phyloP scores from a whole-genome alignment of 1,140 invertebrate genomes.

The Battus philenor region DNA sequence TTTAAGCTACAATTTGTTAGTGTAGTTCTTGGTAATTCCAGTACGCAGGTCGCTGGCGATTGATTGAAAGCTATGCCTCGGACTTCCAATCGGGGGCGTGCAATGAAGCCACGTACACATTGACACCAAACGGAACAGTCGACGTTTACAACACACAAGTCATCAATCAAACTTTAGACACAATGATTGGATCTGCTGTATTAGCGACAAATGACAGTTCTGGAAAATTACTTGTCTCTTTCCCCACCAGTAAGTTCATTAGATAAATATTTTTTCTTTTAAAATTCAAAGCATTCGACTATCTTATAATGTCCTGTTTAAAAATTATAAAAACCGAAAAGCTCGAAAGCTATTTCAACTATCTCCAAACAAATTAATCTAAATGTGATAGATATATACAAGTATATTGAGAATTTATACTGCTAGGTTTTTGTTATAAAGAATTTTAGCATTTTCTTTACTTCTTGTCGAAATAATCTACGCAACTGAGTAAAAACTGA shows the following conservation, averaged over 20 bases:
- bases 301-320: no score
- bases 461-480: no score
- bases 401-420: no score
- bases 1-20: no score
- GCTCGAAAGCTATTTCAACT: no score
- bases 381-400: no score
- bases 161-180: constrained; percentile 26
- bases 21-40: constrained; percentile 19
- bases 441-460: no score
- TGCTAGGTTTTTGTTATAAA: no score
- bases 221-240: constrained; percentile 37
- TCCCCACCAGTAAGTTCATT: constrained; percentile 33
- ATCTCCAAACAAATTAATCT: no score
- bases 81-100: constrained; percentile 43
- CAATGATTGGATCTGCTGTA: constrained; percentile 34
- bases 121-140: constrained; percentile 19
- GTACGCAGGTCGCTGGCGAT: constrained; percentile 49
- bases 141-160: constrained; percentile 48
- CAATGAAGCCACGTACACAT: constrained; percentile 35
- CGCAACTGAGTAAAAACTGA: no score
- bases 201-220: constrained; percentile 24
- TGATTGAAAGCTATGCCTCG: constrained; percentile 43
- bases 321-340: no score
- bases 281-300: no score
- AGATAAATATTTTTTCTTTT: background rate